Evolutionary conservation across 2,797 vertebrate genomes (phyloP).

Genomic region (Bradypus variegatus): DNA sequence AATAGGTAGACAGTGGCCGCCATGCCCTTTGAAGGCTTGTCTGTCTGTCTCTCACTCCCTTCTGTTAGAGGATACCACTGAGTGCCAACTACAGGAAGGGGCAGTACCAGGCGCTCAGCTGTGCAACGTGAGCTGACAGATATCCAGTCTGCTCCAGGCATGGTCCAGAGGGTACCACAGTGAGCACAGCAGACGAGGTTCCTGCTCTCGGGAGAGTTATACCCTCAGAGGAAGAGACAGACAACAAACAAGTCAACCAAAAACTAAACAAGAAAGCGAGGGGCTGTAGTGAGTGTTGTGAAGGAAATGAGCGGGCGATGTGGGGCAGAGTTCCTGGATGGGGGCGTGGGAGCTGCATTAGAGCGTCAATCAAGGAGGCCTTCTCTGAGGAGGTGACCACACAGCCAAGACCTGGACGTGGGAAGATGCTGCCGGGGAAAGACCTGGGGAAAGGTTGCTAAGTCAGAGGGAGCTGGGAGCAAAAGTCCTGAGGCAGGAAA

Average conservation of each 20-base stretch:
- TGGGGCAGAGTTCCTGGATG: background rate
- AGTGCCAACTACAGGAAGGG: background rate
- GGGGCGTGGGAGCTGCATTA: background rate
- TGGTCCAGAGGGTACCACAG: fast-evolving
- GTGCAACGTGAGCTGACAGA: fast-evolving
- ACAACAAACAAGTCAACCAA: too few relatives aligned
- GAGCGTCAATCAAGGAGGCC: too few relatives aligned
- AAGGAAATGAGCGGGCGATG: too few relatives aligned
- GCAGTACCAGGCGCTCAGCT: fast-evolving
- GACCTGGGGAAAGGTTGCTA: background rate
- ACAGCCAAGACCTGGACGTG: background rate
- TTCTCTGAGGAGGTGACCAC: too few relatives aligned
- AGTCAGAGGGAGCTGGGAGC: background rate
- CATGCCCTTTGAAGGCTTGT: background rate
- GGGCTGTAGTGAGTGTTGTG: too few relatives aligned
- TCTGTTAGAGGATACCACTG: fast-evolving
- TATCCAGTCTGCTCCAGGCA: fast-evolving
- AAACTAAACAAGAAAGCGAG: background rate
- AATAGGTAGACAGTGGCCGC: background rate
- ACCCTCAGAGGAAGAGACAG: background rate
- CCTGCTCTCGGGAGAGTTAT: background rate
- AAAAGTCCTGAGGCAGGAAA: fast-evolving
- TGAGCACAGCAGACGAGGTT: background rate
- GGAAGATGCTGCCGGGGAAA: background rate
- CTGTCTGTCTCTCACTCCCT: background rate